Evolutionary conservation across 1,140 invertebrate genomes (phyloP).

Genomic region (Nomia melanderi): DNA sequence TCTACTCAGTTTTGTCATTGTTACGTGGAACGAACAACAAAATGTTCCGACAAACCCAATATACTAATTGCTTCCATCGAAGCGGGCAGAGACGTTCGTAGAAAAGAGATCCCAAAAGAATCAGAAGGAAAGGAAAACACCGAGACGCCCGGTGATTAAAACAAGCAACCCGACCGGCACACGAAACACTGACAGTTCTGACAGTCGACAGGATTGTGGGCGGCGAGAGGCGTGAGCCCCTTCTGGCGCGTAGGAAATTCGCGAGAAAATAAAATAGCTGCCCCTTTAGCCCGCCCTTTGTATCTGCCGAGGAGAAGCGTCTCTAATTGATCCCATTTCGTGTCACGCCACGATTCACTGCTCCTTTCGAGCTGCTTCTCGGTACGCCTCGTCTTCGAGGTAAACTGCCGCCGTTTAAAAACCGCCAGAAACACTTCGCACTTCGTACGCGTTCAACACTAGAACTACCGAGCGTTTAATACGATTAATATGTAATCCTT

Average conservation of each 20-base stretch:
- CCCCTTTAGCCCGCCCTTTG: slow-evolving; percentile 49
- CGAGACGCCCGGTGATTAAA: slow-evolving; percentile 31
- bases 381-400: slow-evolving; percentile 9
- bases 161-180: slow-evolving; percentile 43
- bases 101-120: neutral
- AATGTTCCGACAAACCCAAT: neutral
- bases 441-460: too few relatives aligned
- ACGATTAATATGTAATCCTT: too few relatives aligned
- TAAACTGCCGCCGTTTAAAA: slow-evolving; percentile 30
- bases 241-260: slow-evolving; percentile 55
- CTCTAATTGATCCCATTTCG: slow-evolving; percentile 63
- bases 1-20: too few relatives aligned
- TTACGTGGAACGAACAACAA: neutral
- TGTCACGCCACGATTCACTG: slow-evolving; percentile 47
- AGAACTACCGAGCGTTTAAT: too few relatives aligned
- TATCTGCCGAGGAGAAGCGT: slow-evolving; percentile 59
- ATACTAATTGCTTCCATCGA: slow-evolving; percentile 35
- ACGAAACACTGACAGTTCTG: slow-evolving; percentile 63
- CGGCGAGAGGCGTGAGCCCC: slow-evolving; percentile 56
- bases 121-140: neutral
- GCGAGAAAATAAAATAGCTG: slow-evolving; percentile 54
- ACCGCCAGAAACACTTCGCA: neutral
- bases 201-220: slow-evolving; percentile 63
- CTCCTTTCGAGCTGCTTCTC: slow-evolving; percentile 4
- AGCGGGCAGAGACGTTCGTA: neutral